Base-by-base conservation (phyloP, 2,888 invertebrate species). In the Ryuthela nishihirai region DNA sequence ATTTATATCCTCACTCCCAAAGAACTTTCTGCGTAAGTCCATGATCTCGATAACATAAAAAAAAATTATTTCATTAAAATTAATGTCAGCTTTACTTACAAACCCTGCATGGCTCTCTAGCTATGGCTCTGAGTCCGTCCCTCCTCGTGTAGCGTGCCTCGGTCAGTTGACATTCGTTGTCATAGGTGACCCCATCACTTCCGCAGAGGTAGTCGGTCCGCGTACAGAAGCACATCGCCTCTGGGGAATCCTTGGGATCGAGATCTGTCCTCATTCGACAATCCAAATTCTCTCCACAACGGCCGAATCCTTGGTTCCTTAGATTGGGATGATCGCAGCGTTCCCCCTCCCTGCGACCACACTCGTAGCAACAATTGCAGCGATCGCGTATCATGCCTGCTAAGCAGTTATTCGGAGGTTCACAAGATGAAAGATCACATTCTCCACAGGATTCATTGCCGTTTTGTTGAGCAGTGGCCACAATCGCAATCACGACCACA, bases 311-410 rank as follows among this genome's bases (percentile, higher is more conserved):
- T 15, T 26, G 18, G 5, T 26, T 34, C 20, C 35, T 38, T 17
- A 56, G 20, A 20, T 67, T 65, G 1, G 67, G 64, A 64, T 77
- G 76, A 72, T 76, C 77, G 67, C 81, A 81, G 15, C 76, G 65
- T 64, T 80, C 77, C 3, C 78, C 79, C 64, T 77, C 77, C 4
- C 73, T 70, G 41, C 74, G 74, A 3, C 76, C 79, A 67, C 81
- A 81, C 12, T 77, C 70, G 5, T 72, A 66, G 65, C 81, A 81
- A 67, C 81, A 81, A 38, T 73, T 74, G 67, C 80, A 81, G 9
- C 72, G 69, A 69, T 81, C 81, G 52, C 74, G 70, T 7, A 77
- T 76, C 26, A 76, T 65, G 17, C 79, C 79, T n/a, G 77, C 72
- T 26, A 74, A 69, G 67, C 80, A 80, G 40, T 72, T 73, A 9